phyloP scores from a whole-genome alignment of 2,797 vertebrate genomes.

The Premnoplex brunnescens region DNA sequence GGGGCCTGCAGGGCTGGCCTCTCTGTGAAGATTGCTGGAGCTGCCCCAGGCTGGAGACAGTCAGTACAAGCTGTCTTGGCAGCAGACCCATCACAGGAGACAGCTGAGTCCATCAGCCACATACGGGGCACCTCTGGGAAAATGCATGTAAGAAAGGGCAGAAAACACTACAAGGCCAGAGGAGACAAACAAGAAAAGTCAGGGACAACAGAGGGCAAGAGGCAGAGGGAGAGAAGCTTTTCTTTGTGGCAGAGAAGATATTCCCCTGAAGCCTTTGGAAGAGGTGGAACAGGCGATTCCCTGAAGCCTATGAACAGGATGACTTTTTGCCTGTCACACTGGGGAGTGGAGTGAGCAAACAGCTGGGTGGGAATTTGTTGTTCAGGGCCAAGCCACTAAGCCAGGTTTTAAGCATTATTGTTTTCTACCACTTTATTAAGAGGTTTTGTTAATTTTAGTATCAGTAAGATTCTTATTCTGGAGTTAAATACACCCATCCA shows the following conservation, averaged over 20 bases:
- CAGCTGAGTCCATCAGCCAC: neutral
- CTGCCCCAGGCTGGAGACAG: neutral
- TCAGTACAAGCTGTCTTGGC: neutral
- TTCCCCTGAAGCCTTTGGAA: neutral
- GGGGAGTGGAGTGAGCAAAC: accelerated
- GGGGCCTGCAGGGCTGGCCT: neutral
- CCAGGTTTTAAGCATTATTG: neutral
- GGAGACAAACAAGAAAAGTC: neutral
- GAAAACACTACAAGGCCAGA: neutral
- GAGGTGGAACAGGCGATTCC: neutral
- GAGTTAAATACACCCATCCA: neutral
- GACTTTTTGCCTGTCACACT: neutral
- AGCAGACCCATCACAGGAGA: neutral
- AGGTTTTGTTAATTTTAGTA: neutral
- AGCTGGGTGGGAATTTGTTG: neutral
- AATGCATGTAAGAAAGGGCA: neutral
- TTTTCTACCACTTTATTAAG: neutral
- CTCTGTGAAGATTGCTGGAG: accelerated
- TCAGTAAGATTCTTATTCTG: neutral
- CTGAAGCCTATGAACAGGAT: neutral
- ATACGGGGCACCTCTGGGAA: neutral
- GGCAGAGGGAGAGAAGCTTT: neutral
- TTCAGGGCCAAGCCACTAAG: neutral
- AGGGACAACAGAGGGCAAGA: neutral
- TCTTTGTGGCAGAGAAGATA: neutral